Base-by-base conservation (phyloP, 2,888 invertebrate species). In the Leptinotarsa juncta region DNA sequence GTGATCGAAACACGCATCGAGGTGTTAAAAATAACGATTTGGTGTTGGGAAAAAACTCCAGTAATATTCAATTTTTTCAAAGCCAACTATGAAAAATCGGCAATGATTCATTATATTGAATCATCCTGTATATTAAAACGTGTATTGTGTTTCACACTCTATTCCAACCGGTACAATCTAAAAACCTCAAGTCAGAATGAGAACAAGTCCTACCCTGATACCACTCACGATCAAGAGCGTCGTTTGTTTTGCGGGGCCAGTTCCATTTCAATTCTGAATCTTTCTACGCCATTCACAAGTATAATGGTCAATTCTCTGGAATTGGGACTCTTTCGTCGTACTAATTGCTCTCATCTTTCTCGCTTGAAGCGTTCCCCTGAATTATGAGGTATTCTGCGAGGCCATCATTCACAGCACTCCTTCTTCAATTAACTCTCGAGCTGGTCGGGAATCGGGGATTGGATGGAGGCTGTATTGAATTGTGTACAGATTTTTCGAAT, bases 261-360 rank as follows among this genome's bases (percentile, higher is more conserved):
- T 55, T 68, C 50, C 68, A 68, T 68, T 65, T 70, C 65, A 26
- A 70, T 70, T 70, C 50, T 16, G 60, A 32, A 65, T 65, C 18
- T 51, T 49, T 65, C 20, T 51, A 65, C 60, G 65, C 57, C 23
- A 65, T 70, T 65, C 65, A 51, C 32, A 51, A 60, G 23, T 48
- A 70, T 70, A 70, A 70, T 70, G 70, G 70, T 70, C 70, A 55
- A 70, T 70, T 70, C 57, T 65, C 62, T n/a, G 49, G 65, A 53
- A 49, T 65, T 60, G 70, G 65, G 48, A 32, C 50, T 70, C 32
- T 50, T 57, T 49, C 70, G 48, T 20, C 18, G 51, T 70, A 32
- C 70, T 70, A 70, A 70, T 70, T 70, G 70, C 70, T 65, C 70
- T 70, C 70, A 70, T 70, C 50, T 68, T 57, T 23, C 57, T 23